Base-by-base conservation (phyloP, 2,888 invertebrate genomes). In the Suillia variegata region DNA sequence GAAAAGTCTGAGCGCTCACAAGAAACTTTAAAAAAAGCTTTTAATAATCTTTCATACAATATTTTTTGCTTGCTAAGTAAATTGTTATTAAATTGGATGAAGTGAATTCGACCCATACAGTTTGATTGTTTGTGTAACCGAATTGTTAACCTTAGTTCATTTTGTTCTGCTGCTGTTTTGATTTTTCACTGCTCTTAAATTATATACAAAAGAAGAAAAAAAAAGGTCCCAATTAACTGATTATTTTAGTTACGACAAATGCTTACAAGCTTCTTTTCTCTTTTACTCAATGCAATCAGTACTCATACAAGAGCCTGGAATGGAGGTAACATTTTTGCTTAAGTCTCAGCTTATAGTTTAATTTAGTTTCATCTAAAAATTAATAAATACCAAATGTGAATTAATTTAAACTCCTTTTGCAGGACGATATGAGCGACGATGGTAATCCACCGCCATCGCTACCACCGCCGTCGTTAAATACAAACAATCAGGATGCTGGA, bases 401-500 rank as follows among this genome's bases (percentile, higher is more conserved):
- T n/a, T n/a, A n/a, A n/a, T n/a, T n/a, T n/a, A n/a, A n/a, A 2
- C 18, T 58, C 12, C 33, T n/a, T 18, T 72, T 70, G 24, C 59
- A 80, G 80, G 79, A 80, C 75, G 74, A 75, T 71, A 61, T 73
- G 47, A 74, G 71, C 67, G 78, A 77, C 69, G 79, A 73, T 72
- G 77, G 71, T 69, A 74, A 70, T 63, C 70, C 74, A 68, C 73
- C 79, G 34, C 75, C 76, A 56, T 71, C 73, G 58, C 69, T 74
- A 67, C 74, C 78, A 62, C 75, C 78, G 57, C 78, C 79, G 58
- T 59, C 67, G 48, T 66, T 67, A 50, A 60, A 56, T 58, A 58
- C 57, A 52, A 69, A 65, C 66, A 64, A 69, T 61, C 68, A 73
- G 65, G 84, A 86, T 68, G 87, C n/a, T n/a, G n/a, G n/a, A n/a